A percentile compares a stretch with the other conserved stretches of the same genome.
phyloP scores from a whole-genome alignment of 2,113 vertebrate genomes.

The Catharus bicknelli region DNA sequence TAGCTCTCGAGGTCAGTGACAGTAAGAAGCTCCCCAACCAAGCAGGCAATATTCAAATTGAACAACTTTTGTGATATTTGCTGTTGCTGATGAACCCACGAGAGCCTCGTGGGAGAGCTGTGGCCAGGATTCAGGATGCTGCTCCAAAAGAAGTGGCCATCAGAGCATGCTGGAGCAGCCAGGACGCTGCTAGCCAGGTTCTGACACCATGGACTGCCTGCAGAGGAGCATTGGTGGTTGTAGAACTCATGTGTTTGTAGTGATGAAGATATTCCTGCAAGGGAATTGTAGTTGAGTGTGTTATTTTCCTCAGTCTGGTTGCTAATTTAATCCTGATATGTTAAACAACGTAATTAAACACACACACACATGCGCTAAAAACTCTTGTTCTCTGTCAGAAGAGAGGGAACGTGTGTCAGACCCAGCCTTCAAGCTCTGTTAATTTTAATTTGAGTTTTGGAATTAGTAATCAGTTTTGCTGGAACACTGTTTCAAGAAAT shows the following conservation, averaged over 20 bases:
- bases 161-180: accelerated
- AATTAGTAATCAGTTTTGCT: constrained; percentile 83
- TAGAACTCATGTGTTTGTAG: background rate
- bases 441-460: constrained; percentile 81
- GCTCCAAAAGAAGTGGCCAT: background rate
- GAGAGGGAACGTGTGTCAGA: constrained; percentile 57
- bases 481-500: constrained; percentile 76
- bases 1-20: background rate
- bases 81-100: accelerated
- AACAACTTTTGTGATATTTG: background rate
- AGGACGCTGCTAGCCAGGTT: no score
- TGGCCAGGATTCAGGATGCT: background rate
- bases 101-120: background rate
- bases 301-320: constrained; percentile 71
- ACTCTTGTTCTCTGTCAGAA: constrained; percentile 73
- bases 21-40: background rate
- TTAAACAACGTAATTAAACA: constrained; percentile 80
- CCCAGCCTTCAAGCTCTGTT: constrained; percentile 82
- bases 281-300: constrained; percentile 57
- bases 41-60: background rate
- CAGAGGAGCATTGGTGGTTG: accelerated
- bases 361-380: constrained; percentile 32
- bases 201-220: background rate
- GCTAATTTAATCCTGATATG: constrained; percentile 74
- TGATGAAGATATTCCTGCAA: constrained; percentile 41